A percentile compares a stretch with the other conserved stretches of the same genome.
phyloP scores from a whole-genome alignment of 2,113 vertebrate genomes.

The Melanerpes formicivorus region DNA sequence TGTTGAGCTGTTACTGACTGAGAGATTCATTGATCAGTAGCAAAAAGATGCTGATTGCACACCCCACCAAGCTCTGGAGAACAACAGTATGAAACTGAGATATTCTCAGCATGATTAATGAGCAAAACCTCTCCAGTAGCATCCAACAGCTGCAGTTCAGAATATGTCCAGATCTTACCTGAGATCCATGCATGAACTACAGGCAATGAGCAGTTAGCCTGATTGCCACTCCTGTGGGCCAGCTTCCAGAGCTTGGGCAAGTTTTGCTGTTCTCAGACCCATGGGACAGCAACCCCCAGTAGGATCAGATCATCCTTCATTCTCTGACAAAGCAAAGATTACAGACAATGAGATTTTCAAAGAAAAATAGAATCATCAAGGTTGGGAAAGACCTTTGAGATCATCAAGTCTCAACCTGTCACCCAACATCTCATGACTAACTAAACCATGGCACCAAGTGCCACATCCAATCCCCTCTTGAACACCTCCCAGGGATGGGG shows the following conservation, averaged over 20 bases:
- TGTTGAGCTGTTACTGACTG: neutral
- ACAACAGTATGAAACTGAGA: neutral
- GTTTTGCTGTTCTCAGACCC: neutral
- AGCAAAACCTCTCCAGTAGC: neutral
- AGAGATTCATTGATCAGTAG: neutral
- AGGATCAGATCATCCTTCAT: neutral
- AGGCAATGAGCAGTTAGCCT: neutral
- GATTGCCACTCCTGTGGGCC: neutral
- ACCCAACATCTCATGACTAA: too few species aligned
- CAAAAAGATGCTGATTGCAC: neutral
- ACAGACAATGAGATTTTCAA: neutral
- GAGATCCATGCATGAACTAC: neutral
- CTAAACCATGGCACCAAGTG: too few species aligned
- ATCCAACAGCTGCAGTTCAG: neutral
- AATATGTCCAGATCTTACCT: neutral
- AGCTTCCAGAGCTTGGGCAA: neutral
- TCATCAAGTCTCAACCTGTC: too few species aligned
- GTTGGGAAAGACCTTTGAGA: too few species aligned
- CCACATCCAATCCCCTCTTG: too few species aligned
- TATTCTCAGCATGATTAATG: neutral
- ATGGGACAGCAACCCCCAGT: neutral
- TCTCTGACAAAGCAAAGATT: neutral
- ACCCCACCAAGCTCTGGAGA: neutral
- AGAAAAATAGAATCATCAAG: too few species aligned
- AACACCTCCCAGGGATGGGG: too few species aligned